Evolutionary conservation across 92 coral and sea anemone species (phyloP).

Genomic region (Actinostola sp.): DNA sequence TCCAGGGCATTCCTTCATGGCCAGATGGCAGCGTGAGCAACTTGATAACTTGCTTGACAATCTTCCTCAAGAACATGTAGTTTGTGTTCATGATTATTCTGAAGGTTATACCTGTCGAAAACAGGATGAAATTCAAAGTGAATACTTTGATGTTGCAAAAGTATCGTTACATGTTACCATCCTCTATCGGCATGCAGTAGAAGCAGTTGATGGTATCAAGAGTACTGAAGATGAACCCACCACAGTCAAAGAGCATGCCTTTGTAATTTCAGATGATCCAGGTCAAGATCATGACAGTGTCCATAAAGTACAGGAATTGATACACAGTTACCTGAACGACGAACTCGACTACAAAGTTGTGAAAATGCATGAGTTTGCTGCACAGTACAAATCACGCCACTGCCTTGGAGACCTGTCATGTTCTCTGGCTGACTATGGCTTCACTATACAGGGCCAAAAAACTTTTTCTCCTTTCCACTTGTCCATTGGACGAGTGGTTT

Average conservation of each 20-base stretch:
- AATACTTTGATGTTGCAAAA: slow-evolving; percentile 52
- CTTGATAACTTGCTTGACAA: slow-evolving; percentile 43
- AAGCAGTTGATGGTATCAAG: slow-evolving; percentile 43
- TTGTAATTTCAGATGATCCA: slow-evolving; percentile 28
- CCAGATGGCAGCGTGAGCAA: slow-evolving; percentile 66
- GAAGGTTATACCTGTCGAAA: slow-evolving; percentile 17
- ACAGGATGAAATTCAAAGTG: slow-evolving; percentile 49
- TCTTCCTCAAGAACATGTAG: too few relatives aligned
- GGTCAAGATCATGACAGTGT: slow-evolving; percentile 32
- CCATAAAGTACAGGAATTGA: slow-evolving; percentile 15
- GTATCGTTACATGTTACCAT: slow-evolving; percentile 53
- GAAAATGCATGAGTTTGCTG: slow-evolving; percentile 22
- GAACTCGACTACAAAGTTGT: slow-evolving; percentile 11
- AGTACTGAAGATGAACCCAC: slow-evolving; percentile 52
- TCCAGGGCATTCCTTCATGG: slow-evolving; percentile 54
- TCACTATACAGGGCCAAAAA: not conserved
- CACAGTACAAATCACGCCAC: slow-evolving; percentile 21
- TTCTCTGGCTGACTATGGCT: slow-evolving; percentile 36
- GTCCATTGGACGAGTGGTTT: too few relatives aligned
- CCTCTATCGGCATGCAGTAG: slow-evolving; percentile 52
- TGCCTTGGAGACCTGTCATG: slow-evolving; percentile 19
- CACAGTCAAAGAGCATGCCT: slow-evolving; percentile 48
- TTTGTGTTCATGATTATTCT: too few relatives aligned
- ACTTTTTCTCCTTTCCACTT: too few relatives aligned
- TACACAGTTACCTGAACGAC: slow-evolving; percentile 4